Base-by-base conservation (phyloP, 1,140 invertebrate genomes). In the Drosophila bocki region DNA sequence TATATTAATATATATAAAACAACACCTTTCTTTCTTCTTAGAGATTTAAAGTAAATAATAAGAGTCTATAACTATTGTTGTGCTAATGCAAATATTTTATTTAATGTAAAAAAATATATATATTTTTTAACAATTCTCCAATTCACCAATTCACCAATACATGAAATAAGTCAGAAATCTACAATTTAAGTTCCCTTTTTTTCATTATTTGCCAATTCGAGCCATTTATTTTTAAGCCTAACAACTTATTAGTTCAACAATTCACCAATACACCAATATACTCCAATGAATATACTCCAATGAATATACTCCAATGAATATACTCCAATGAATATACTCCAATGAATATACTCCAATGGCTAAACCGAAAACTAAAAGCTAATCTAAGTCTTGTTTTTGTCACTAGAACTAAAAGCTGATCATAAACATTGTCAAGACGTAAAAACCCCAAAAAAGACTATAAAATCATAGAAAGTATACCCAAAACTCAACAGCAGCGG, bases 111-210 rank as follows among this genome's bases (percentile, higher is more conserved):
- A 22, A 54, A 54, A 3, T 5, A 29, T 22, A 29, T 22, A 22
- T 33, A 15, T 6, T 15, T 37, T 54, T 54, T 4, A 37, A 54
- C 51, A 54, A 9, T 54, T 54, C 33, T 13, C 32, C 51, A 53
- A 51, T 53, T 53, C 50, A 33, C 15, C n/a, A 53, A 22, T 5
- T 53, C 50, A 33, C 15, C n/a, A 53, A 22, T 5, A 54, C 7
- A 35, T 1, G 12, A 15, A 51, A 15, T 11, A 50, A 48, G 13
- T 26, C 7, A 9, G 26, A 4, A 26, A 7, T 15, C 22, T 7
- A 0, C 26, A 35, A 19, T 22, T 19, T 45, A 8, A 3, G 41
- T 37, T 4, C 12, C 12, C 12, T 12, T 3, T 5, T 12, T 13
- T 0, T 13, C 5, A 4, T 37, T 4, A 2, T 13, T 5, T 13